These are phyloP conservation scores for Tarsius wallacei DNA, from an alignment of 2,797 vertebrate species.

Conservation along the genomic window DNA sequence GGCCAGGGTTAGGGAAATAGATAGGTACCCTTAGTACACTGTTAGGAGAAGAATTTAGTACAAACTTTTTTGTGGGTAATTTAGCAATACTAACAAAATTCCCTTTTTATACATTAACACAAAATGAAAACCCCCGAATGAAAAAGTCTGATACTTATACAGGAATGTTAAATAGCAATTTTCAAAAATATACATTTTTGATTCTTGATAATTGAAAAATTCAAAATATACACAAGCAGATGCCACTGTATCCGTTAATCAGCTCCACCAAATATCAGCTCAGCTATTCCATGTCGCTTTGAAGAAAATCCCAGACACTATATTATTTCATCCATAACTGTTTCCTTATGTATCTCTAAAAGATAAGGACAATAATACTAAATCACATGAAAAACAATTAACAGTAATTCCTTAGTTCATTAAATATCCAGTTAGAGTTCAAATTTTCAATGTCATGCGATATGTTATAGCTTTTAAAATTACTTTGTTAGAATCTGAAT, in stretches of 20 bases:
- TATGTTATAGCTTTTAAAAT: neutral
- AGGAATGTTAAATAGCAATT: neutral
- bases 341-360: neutral
- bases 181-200: neutral
- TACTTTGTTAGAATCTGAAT: neutral
- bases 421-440: neutral
- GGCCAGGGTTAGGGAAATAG: neutral
- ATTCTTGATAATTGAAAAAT: slow-evolving; percentile 7
- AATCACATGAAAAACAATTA: neutral
- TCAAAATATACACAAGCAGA: neutral
- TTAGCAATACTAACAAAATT: neutral
- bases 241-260: neutral
- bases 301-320: neutral
- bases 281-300: neutral
- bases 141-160: neutral
- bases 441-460: neutral
- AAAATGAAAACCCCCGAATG: neutral
- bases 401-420: neutral
- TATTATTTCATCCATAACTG: neutral
- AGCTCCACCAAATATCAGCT: neutral
- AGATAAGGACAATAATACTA: neutral
- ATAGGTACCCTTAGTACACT: neutral
- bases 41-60: neutral
- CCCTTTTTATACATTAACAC: neutral
- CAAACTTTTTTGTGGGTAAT: neutral